phyloP scores from a whole-genome alignment of 1,140 invertebrate genomes.

The Aphelinus atriplicis region DNA sequence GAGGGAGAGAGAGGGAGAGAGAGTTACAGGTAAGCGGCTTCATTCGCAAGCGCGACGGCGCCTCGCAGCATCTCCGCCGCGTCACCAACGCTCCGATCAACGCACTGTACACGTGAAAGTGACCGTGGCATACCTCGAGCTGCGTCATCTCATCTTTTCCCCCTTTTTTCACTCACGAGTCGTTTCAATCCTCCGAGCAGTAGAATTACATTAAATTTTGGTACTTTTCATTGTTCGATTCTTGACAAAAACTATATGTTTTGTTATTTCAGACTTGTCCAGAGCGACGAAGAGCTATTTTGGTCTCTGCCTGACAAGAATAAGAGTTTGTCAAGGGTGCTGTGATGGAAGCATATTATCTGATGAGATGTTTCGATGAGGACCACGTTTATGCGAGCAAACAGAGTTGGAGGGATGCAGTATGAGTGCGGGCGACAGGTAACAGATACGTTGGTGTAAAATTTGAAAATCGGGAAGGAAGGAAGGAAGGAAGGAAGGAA shows the following conservation, averaged over 20 bases:
- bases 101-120: constrained; percentile 13
- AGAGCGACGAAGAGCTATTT: too few species aligned
- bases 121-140: constrained; percentile 30
- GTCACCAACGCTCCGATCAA: constrained; percentile 16
- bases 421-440: background rate
- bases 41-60: constrained; percentile 45
- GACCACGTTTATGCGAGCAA: background rate
- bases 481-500: constrained; percentile 33
- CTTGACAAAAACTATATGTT: too few species aligned
- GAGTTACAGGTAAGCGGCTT: constrained; percentile 50
- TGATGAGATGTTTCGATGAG: too few species aligned
- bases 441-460: background rate
- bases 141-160: constrained; percentile 2
- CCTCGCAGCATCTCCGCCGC: constrained; percentile 24
- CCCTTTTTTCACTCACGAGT: too few species aligned
- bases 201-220: too few species aligned
- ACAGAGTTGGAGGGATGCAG: too few species aligned
- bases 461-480: constrained; percentile 26
- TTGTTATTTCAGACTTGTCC: too few species aligned
- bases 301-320: too few species aligned
- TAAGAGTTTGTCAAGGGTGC: too few species aligned
- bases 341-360: too few species aligned
- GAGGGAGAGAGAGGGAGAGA: constrained; percentile 28
- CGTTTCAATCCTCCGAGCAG: too few species aligned
- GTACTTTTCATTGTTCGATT: too few species aligned